Percentiles rank a stretch among this genome's conserved stretches.
Evolutionary conservation across 2,113 vertebrate genomes (phyloP).

Genomic region (Cichladusa arquata): DNA sequence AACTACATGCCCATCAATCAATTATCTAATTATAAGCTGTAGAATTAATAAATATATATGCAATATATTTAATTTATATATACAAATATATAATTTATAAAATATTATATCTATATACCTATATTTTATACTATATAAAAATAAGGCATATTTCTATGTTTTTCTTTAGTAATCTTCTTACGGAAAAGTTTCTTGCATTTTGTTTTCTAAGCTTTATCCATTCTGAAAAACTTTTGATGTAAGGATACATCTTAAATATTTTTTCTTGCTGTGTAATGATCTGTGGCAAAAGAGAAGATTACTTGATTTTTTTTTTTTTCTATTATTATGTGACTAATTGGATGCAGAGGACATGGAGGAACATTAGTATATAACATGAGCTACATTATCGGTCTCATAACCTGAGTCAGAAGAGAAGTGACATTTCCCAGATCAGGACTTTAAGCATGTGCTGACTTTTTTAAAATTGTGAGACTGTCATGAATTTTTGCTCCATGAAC

Average conservation of each 20-base stretch:
- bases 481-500: neutral
- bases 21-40: neutral
- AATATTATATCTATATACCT: neutral
- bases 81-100: too few relatives aligned
- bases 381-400: neutral
- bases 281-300: neutral
- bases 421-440: neutral
- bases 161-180: neutral
- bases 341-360: neutral
- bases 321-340: neutral
- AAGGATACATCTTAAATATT: neutral
- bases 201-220: neutral
- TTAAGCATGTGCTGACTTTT: neutral
- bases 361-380: neutral
- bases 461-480: neutral
- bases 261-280: neutral
- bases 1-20: neutral
- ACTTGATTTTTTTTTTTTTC: neutral
- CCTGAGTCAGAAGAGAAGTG: neutral
- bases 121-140: neutral
- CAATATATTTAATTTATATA: too few relatives aligned
- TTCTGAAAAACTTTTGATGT: neutral
- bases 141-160: neutral
- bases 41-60: neutral
- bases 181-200: neutral